These are phyloP conservation scores for Drosophila setifemur DNA, from an alignment of 1,140 invertebrate genomes.

Conservation along the genomic window DNA sequence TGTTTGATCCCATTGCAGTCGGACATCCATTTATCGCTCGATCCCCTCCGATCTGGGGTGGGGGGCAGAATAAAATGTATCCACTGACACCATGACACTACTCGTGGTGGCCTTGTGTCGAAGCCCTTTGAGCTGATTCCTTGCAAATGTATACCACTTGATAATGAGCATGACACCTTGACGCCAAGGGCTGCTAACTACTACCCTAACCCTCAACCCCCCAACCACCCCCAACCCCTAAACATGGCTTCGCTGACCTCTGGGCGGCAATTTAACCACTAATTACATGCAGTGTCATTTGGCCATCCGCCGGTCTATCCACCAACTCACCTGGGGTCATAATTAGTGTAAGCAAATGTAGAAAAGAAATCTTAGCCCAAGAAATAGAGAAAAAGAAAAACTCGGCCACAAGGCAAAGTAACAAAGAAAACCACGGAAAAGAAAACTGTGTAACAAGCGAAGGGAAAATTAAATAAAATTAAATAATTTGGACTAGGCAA, in stretches of 20 bases:
- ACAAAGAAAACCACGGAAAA: slow-evolving; percentile 16
- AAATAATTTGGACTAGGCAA: slow-evolving; percentile 13
- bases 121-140: slow-evolving; percentile 44
- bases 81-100: slow-evolving; percentile 19
- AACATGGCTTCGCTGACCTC: slow-evolving; percentile 52
- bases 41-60: no score
- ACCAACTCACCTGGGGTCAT: slow-evolving; percentile 69
- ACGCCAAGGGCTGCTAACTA: slow-evolving; percentile 18
- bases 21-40: background rate
- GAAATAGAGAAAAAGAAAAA: slow-evolving; percentile 2
- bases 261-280: slow-evolving; percentile 79
- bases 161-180: slow-evolving; percentile 69
- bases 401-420: slow-evolving; percentile 12
- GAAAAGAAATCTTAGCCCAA: slow-evolving; percentile 64
- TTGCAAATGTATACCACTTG: slow-evolving; percentile 66
- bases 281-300: slow-evolving; percentile 69
- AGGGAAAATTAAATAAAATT: background rate
- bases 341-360: slow-evolving; percentile 78
- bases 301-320: background rate
- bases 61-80: no score
- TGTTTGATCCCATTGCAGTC: slow-evolving; percentile 17
- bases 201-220: no score
- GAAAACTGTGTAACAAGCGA: background rate
- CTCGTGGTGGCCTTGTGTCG: slow-evolving; percentile 35
- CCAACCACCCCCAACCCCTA: slow-evolving; percentile 8